Percentiles rank a stretch among this genome's conserved stretches.
Conservation (phyloP, 2,888 invertebrate genomes). For the Archips xylosteana region DNA sequence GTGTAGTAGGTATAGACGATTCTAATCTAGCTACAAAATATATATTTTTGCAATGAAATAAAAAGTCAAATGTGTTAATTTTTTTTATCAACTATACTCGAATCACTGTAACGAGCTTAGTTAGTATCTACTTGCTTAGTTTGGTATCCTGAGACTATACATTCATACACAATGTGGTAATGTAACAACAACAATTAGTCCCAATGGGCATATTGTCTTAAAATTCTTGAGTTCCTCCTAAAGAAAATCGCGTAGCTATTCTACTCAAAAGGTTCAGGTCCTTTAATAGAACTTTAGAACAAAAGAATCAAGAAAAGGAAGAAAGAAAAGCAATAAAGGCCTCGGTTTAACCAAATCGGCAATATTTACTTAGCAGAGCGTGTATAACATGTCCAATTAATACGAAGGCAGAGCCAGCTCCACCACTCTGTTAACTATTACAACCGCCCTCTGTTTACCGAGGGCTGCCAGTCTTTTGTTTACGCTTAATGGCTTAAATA, state of each 20-base stretch:
- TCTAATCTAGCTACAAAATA: no score
- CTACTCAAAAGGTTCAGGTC: not conserved
- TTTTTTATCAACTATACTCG: no score
- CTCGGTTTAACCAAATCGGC: conserved; percentile 55
- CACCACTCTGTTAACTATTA: conserved; percentile 79
- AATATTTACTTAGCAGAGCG: conserved; percentile 77
- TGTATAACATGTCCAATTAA: conserved; percentile 82
- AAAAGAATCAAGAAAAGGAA: conserved; percentile 50
- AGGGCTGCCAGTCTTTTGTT: conserved; percentile 80
- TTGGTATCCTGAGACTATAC: no score
- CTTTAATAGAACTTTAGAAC: conserved; percentile 17
- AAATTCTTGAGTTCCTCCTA: not conserved
- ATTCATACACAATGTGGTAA: not conserved
- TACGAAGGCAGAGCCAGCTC: conserved; percentile 69
- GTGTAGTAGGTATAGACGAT: no score
- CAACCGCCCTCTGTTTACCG: conserved; percentile 74
- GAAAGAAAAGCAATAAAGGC: conserved; percentile 57
- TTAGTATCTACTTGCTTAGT: no score
- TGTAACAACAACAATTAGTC: not conserved
- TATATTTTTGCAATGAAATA: no score
- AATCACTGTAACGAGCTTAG: no score
- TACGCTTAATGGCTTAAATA: conserved; percentile 83
- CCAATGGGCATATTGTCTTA: not conserved
- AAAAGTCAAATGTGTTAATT: no score
- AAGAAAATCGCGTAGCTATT: not conserved